A percentile compares a stretch with the other conserved stretches of the same genome.
Evolutionary conservation across 2,888 invertebrate genomes (phyloP).

Genomic region (Caenorhabditis sp.): DNA sequence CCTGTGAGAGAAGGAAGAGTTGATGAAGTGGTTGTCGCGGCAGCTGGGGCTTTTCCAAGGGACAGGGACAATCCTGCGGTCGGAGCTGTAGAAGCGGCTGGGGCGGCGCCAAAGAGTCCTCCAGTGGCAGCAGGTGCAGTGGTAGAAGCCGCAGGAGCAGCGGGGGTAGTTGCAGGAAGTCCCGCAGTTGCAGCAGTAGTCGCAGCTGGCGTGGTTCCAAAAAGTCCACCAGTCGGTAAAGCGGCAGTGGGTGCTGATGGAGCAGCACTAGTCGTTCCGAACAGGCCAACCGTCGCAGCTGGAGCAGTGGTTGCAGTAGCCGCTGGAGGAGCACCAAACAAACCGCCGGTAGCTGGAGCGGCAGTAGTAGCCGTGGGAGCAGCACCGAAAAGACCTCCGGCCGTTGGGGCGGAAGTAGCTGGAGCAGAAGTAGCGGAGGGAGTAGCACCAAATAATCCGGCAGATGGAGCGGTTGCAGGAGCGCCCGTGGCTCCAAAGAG

Average conservation of each 20-base stretch:
- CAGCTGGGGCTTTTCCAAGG: constrained; percentile 5
- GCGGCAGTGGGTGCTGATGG: background rate
- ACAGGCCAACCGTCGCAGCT: constrained; percentile 12
- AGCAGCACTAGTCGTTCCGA: constrained; percentile 9
- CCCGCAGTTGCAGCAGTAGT: constrained; percentile 1
- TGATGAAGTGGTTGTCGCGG: constrained; percentile 3
- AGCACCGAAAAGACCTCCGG: constrained; percentile 22
- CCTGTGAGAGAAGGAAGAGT: constrained; percentile 9
- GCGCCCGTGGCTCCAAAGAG: background rate
- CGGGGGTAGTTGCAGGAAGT: background rate
- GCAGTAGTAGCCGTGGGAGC: constrained; percentile 4
- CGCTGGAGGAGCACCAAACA: constrained; percentile 13
- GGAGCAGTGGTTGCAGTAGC: constrained; percentile 13
- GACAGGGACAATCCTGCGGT: background rate
- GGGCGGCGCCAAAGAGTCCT: background rate
- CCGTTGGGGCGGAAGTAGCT: constrained; percentile 12
- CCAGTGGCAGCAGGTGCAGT: background rate
- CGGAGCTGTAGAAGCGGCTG: constrained; percentile 3
- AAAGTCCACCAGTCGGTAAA: background rate
- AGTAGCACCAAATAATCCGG: constrained; percentile 24
- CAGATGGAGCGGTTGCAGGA: constrained; percentile 1
- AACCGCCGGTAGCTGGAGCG: constrained; percentile 4
- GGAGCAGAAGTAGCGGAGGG: constrained; percentile 1
- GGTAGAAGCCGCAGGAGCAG: background rate
- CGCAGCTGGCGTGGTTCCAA: background rate